Base-by-base conservation (phyloP, 2,888 invertebrate species). In the Ichneumon xanthorius region DNA sequence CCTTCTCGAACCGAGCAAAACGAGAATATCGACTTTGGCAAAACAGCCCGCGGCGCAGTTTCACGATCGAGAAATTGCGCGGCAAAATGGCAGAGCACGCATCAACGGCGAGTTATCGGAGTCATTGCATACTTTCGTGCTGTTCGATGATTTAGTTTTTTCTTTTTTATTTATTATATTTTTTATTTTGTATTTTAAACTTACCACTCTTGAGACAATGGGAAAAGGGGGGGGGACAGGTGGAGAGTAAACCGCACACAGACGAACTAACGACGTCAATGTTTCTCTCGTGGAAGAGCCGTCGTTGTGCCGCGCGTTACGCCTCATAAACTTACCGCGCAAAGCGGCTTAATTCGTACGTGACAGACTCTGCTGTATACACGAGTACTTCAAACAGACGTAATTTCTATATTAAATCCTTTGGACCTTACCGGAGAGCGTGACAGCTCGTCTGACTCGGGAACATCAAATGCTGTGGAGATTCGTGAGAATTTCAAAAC, bases 31-130 rank as follows among this genome's bases (percentile, higher is more conserved):
- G 22, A 55, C 58, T n/a, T 37, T 26, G 22, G 26, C 37, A 65
- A 70, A 84, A 72, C 67, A 67, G 72, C 84, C 67, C 72, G 50
- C 77, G 84, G 77, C 84, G 84, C 84, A 84, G 67, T 80, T 84
- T 80, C 80, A 50, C 76, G 77, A 70, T 48, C 58, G 65, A 65
- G 72, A 58, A 84, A 77, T 80, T 80, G 84, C 72, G 84, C 84
- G 80, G 71, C 72, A 84, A 84, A 80, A 50, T 68, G 76, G 75
- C 33, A 76, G 77, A 40, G 48, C 82, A 50, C 67, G 77, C 76
- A 50, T 65, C 30, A 65, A 61, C 67, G 58, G 30, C 76, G 55
- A 61, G 33, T 30, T 19, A 45, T 68, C 55, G 65, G 16, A 65
- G 37, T 37, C n/a, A 40, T 9, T 19, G 65, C 5, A 65, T 37